Percentiles rank a stretch among this genome's conserved stretches.
Evolutionary conservation across 2,888 invertebrate species (phyloP).

Genomic region (Leptinotarsa haldemani): DNA sequence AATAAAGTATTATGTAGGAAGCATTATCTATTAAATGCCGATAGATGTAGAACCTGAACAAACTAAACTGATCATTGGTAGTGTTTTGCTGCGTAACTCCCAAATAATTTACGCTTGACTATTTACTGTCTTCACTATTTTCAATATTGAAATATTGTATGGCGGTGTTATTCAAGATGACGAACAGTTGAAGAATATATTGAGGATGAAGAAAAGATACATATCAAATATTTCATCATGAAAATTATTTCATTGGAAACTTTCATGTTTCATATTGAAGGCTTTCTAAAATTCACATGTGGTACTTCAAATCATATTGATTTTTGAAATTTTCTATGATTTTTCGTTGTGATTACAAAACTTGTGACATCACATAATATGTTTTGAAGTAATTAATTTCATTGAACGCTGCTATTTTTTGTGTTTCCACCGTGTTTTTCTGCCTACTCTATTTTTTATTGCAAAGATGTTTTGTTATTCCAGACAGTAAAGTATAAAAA

Average conservation of each 20-base stretch:
- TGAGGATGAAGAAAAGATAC: not conserved
- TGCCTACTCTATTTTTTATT: not conserved
- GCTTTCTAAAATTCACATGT: no score
- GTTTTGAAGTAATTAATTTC: no score
- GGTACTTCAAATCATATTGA: no score
- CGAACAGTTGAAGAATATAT: not conserved
- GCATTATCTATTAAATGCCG: slow-evolving; percentile 13
- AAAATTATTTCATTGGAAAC: no score
- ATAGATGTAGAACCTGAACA: slow-evolving; percentile 14
- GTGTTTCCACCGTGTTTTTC: no score
- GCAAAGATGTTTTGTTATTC: not conserved
- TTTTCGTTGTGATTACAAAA: no score
- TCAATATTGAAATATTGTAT: not conserved
- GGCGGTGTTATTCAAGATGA: not conserved
- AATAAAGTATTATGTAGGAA: slow-evolving; percentile 14
- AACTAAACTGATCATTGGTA: slow-evolving; percentile 9
- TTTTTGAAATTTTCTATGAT: no score
- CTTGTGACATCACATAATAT: no score
- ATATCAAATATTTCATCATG: not conserved
- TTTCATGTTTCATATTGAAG: no score
- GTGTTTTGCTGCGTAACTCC: not conserved
- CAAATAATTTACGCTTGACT: not conserved
- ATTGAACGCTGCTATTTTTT: no score
- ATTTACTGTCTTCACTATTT: not conserved
- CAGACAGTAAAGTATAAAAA: not conserved